Evolutionary conservation across 2,113 vertebrate genomes (phyloP), one percentile per base, ranked within the genome.

Genomic region (Anarrhichthys ocellatus): DNA sequence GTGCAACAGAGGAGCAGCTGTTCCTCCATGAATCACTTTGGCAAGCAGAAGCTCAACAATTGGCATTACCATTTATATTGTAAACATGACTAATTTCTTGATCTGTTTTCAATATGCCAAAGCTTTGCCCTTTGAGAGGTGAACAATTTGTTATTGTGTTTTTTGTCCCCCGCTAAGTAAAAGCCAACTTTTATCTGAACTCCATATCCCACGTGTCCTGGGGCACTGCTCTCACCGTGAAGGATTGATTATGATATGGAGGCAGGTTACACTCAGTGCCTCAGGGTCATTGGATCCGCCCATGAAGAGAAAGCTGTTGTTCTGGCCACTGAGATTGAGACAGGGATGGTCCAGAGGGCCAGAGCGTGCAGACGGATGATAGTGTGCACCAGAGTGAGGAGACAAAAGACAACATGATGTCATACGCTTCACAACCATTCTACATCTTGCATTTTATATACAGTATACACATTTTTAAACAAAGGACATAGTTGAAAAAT

Each of bases 21-120:
- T 20, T 82, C 73, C 58, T 62, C n/a, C 80, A 82, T 82, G 84
- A 89, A 80, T 89, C 91, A 87, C 82, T 69, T 58, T 84, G 87
- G 80, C 87, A 69, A 67, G 64, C 44, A 66, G 36, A 73, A 24
- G 68, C 84, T 27, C 56, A 7, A 84, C 59, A 85, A 90, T 82
- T 81, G 91, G 81, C 91, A 88, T 29, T 13, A 4, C 64, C 85
- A 83, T 90, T 90, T 78, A 87, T 86, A 73, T 82, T 78, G 76
- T 80, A 73, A 85, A 88, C 85, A 79, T 84, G 82, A 84, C 75
- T 84, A 64, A 89, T 85, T 89, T 81, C 80, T 65, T 87, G 73
- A 91, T 89, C 87, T 84, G 80, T 87, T 91, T 90, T 87, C 89
- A 87, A 86, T 88, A 88, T 79, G 80, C 69, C 73, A 82, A 75